Conservation (phyloP, 2,888 invertebrate species). For the Disparrhopalites patrizii region DNA sequence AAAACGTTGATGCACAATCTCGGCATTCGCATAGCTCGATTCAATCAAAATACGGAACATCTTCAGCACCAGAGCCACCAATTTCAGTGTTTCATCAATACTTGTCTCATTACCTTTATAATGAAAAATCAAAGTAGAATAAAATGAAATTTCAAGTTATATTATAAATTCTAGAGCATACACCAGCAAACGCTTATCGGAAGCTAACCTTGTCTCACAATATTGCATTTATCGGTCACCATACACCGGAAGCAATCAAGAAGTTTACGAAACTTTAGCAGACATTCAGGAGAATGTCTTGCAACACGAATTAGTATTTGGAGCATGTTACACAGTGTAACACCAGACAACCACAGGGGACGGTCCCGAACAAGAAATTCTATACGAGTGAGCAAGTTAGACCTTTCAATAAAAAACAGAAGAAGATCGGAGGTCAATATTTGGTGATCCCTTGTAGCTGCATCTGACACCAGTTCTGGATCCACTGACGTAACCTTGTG, state of each 20-base stretch:
- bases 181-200: neutral
- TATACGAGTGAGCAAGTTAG: conserved; percentile 36
- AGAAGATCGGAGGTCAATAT: conserved; percentile 77
- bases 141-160: neutral
- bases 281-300: conserved; percentile 66
- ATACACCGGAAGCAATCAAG: neutral
- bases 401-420: conserved; percentile 50
- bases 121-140: neutral
- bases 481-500: conserved; percentile 45
- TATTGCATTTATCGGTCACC: too few species aligned
- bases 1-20: neutral
- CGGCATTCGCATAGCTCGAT: conserved; percentile 14
- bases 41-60: conserved; percentile 15
- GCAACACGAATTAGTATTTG: conserved; percentile 74
- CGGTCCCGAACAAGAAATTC: conserved; percentile 33
- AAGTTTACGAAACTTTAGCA: neutral
- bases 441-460: conserved; percentile 56
- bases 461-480: conserved; percentile 70
- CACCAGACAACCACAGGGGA: conserved; percentile 31
- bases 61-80: conserved; percentile 18
- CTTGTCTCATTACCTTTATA: too few species aligned
- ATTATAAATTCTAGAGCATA: neutral
- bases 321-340: conserved; percentile 63
- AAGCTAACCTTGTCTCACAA: conserved; percentile 4
- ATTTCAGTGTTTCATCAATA: too few species aligned